Evolutionary conservation across 2,113 vertebrate species (phyloP), one percentile per base, ranked within the genome.

Genomic region (Coracopsis vasa): DNA sequence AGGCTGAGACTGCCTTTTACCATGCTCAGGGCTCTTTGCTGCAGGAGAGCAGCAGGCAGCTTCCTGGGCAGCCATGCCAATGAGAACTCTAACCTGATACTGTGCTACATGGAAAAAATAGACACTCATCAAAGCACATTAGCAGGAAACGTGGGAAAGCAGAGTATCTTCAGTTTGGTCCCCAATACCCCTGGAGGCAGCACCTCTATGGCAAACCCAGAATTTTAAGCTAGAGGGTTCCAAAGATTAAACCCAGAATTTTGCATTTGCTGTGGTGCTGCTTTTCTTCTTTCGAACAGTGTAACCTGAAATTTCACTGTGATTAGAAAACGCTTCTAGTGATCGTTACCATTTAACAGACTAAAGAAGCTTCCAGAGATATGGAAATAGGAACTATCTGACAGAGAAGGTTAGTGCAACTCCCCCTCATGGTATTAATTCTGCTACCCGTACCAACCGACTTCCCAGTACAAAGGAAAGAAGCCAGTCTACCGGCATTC

Each of bases 281-380:
- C 19, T 82, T 53, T 24, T 60, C 16, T 42, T 42, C 69, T 72
- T 48, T 42, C 0, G 0, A 65, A 45, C 28, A 9, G 7, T 0
- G 0, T 3, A 60, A 51, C 11, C 23, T 20, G 15, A 39, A 12
- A 42, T 54, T 24, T n/a, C 35, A 12, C 39, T 2, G 23, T 1
- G 5, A 31, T 3, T 45, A 41, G 39, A 31, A 12, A 53, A 7
- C 0, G 9, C 41, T 58, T 10, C 74, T 7, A 23, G 42, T 0
- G 50, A 80, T 2, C 3, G 35, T 5, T 23, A 0, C 31, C 29
- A 72, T 71, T n/a, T 3, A 27, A 6, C 17, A 66, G 47, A 10
- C 41, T 16, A 7, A 14, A 61, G 92, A 97, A 95, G 60, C 83
- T 95, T 94, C 95, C 92, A 92, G 92, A 97, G 67, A 70, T 31